A percentile compares a stretch with the other conserved stretches of the same genome.
phyloP scores from a whole-genome alignment of 2,888 invertebrate genomes.

The Tridacna crocea region DNA sequence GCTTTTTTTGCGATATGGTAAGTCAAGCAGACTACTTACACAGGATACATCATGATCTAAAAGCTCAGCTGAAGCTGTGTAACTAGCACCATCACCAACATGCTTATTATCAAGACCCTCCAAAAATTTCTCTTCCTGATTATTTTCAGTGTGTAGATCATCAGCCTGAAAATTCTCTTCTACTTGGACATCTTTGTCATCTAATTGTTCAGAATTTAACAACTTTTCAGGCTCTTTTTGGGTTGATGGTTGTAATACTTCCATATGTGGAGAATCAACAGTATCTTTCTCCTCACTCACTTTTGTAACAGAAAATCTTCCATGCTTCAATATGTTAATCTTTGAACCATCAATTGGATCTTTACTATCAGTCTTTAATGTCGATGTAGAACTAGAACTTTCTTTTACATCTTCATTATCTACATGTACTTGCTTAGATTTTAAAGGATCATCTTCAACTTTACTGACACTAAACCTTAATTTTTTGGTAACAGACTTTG shows the following conservation, averaged over 20 bases:
- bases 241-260: not conserved
- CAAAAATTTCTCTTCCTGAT: not conserved
- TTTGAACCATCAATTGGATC: slow-evolving; percentile 21
- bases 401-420: slow-evolving; percentile 3
- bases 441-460: slow-evolving; percentile 71
- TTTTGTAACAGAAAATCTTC: slow-evolving; percentile 74
- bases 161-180: slow-evolving; percentile 26
- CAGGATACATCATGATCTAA: slow-evolving; percentile 34
- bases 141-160: not conserved
- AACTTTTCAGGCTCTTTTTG: slow-evolving; percentile 27
- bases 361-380: not conserved
- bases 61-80: slow-evolving; percentile 34
- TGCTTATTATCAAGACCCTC: not conserved
- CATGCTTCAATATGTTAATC: slow-evolving; percentile 50
- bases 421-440: slow-evolving; percentile 26
- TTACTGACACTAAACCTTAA: slow-evolving; percentile 75
- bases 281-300: slow-evolving; percentile 46
- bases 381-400: not conserved
- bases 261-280: not conserved
- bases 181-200: slow-evolving; percentile 3
- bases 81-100: slow-evolving; percentile 40
- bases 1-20: slow-evolving; percentile 63
- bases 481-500: slow-evolving; percentile 37
- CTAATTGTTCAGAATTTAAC: not conserved
- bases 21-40: slow-evolving; percentile 61